Base-by-base conservation (phyloP, 2,888 invertebrate genomes). In the Drosophila vallismaia region DNA sequence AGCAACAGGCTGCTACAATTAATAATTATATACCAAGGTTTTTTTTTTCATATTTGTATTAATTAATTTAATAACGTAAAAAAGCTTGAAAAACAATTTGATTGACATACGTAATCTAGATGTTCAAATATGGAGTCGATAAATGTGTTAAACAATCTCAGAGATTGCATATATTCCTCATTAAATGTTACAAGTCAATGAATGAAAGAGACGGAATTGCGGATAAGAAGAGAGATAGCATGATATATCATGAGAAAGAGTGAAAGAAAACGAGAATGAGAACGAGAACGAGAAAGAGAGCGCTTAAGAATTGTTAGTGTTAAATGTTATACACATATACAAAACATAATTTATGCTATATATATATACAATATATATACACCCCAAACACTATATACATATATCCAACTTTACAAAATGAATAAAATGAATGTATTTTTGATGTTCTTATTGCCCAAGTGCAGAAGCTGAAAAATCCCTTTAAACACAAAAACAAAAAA, bases 61-160 rank as follows among this genome's bases (percentile, higher is more conserved):
- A 31, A 60, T 52, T 48, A 26, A 24, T 40, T 8, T 28, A 28
- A 28, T 45, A 54, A 55, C 44, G 19, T 24, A 60, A 45, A 29
- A 19, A 45, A 29, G 29, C 49, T 53, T 14, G 55, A 12, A 36
- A 14, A 48, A 57, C 9, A 50, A 64, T 53, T 56, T 45, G 44
- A 64, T 64, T 64, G 62, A 70, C 56, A 71, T 49, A 57, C 58
- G 48, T 59, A 58, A 54, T 31, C 66, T 63, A 59, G 12, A 64
- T 52, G 62, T 64, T 46, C 50, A 42, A 42, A 8, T 19, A 51
- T 31, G 45, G 26, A 45, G 38, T 64, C 45, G 62, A 62, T 63
- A 76, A 71, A 75, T 70, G 72, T 79, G 60, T 75, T 56, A 69
- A 60, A 46, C 63, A 81, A 78, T 79, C 74, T 81, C 67, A 79